Percentiles rank a stretch among this genome's conserved stretches.
These are phyloP conservation scores for Cryptophagus acutangulus DNA, from an alignment of 2,888 invertebrate species.

Conservation along the genomic window DNA sequence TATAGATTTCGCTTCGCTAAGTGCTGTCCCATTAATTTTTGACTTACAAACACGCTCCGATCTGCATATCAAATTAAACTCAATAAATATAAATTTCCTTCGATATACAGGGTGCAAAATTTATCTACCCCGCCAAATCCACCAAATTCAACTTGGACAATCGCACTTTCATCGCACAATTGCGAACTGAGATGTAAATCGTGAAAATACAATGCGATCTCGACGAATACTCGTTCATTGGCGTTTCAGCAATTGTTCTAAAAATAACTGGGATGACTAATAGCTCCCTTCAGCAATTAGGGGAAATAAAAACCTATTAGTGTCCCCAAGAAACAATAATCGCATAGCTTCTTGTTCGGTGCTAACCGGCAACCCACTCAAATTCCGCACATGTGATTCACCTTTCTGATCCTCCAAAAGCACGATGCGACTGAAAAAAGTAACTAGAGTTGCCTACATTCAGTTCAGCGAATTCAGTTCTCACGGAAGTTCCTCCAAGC, in stretches of 20 bases:
- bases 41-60: conserved; percentile 52
- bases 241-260: conserved; percentile 52
- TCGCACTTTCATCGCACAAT: conserved; percentile 38
- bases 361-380: conserved; percentile 48
- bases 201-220: conserved; percentile 56
- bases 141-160: conserved; percentile 52
- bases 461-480: conserved; percentile 23
- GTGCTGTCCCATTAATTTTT: conserved; percentile 46
- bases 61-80: conserved; percentile 33
- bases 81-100: no score
- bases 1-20: conserved; percentile 53
- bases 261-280: conserved; percentile 15
- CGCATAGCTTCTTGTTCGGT: conserved; percentile 52
- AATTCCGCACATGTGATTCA: conserved; percentile 48
- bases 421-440: conserved; percentile 43
- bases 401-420: conserved; percentile 50
- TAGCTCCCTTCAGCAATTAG: no score
- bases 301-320: conserved; percentile 46
- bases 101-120: no score
- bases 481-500: conserved; percentile 52
- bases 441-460: conserved; percentile 4
- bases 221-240: conserved; percentile 53
- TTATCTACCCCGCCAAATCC: conserved; percentile 55
- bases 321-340: conserved; percentile 50
- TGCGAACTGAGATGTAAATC: conserved; percentile 46